Evolutionary conservation across 2,888 invertebrate species (phyloP).

Genomic region (Caenorhabditis sinica): DNA sequence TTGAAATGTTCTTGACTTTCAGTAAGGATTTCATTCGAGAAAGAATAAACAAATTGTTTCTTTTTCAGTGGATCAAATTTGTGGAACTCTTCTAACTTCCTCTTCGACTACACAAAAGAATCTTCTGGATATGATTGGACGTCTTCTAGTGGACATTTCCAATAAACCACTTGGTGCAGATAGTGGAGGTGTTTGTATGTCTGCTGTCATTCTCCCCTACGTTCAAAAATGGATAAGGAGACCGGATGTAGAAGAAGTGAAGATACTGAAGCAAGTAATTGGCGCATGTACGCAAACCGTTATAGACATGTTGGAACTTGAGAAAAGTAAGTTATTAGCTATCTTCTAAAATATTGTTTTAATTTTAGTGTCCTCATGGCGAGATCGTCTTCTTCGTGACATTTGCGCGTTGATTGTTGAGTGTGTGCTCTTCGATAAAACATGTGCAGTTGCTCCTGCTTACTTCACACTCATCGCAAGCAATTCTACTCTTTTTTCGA

Average conservation of each 20-base stretch:
- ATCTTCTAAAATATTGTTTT: background rate
- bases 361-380: constrained; percentile 66
- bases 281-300: constrained; percentile 75
- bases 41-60: background rate
- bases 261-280: constrained; percentile 72
- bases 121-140: constrained; percentile 69
- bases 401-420: constrained; percentile 69
- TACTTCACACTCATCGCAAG: constrained; percentile 61
- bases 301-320: constrained; percentile 67
- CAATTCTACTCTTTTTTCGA: constrained; percentile 35
- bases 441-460: constrained; percentile 61
- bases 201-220: constrained; percentile 93
- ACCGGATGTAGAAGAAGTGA: constrained; percentile 78
- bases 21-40: constrained; percentile 24
- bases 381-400: constrained; percentile 71
- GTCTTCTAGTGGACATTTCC: constrained; percentile 67
- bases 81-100: constrained; percentile 74
- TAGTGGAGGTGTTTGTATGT: constrained; percentile 94
- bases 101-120: constrained; percentile 69
- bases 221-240: constrained; percentile 94
- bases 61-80: constrained; percentile 71
- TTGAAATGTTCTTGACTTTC: constrained; percentile 72
- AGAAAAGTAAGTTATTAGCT: constrained; percentile 51
- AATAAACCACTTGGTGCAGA: constrained; percentile 87
- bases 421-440: constrained; percentile 66